phyloP scores from a whole-genome alignment of 1,140 invertebrate genomes.

The Pseudomyrmex concolor region DNA sequence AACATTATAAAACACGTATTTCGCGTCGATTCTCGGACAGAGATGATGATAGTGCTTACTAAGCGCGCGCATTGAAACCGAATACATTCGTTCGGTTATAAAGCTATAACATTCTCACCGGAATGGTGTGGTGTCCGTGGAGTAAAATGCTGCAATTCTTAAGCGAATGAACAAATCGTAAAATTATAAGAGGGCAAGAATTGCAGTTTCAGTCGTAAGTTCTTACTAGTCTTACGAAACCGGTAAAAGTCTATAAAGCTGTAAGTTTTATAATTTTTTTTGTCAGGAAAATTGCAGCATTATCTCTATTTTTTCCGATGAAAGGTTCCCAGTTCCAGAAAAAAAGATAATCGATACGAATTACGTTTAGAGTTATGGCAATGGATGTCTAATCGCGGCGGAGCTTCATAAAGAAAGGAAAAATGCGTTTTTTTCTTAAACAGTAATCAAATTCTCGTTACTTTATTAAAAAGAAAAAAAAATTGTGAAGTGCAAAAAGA shows the following conservation, averaged over 20 bases:
- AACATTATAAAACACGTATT: slow-evolving; percentile 73
- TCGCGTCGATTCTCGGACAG: slow-evolving; percentile 24
- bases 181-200: no score
- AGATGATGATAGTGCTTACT: slow-evolving; percentile 74
- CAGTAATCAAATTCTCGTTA: slow-evolving; percentile 26
- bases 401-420: slow-evolving; percentile 25
- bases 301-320: slow-evolving; percentile 30
- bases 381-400: slow-evolving; percentile 34
- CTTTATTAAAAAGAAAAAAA: slow-evolving; percentile 43
- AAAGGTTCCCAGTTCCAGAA: slow-evolving; percentile 75
- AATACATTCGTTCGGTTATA: slow-evolving; percentile 80
- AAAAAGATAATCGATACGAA: slow-evolving; percentile 66
- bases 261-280: no score
- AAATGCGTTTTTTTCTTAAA: neutral
- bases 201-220: no score
- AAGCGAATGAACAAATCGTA: no score
- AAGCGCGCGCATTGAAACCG: slow-evolving; percentile 71
- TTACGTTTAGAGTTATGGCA: slow-evolving; percentile 68
- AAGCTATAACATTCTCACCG: slow-evolving; percentile 73
- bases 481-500: slow-evolving; percentile 28
- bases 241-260: no score
- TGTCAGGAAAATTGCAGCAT: no score
- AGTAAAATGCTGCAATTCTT: no score
- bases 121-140: slow-evolving; percentile 22
- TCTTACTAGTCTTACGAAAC: no score